Evolutionary conservation across 2,113 vertebrate genomes (phyloP).

Genomic region (Indicator indicator): DNA sequence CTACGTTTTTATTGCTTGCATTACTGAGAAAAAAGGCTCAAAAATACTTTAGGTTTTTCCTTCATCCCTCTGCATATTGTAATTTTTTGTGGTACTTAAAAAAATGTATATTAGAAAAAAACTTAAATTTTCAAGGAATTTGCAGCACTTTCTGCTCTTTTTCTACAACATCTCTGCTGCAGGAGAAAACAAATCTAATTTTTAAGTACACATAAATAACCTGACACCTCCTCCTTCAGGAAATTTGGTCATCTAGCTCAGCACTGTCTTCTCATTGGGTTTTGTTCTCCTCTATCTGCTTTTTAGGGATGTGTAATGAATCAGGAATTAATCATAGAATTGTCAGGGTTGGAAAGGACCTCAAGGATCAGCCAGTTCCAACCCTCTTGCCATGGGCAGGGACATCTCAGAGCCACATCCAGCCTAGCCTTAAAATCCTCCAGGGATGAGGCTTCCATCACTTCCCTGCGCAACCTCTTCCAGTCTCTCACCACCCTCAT

Average conservation of each 20-base stretch:
- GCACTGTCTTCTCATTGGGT: not conserved
- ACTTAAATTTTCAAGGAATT: not conserved
- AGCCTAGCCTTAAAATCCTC: too few relatives aligned
- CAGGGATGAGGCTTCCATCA: too few relatives aligned
- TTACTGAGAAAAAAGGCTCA: not conserved
- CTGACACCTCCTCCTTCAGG: not conserved
- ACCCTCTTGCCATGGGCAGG: too few relatives aligned
- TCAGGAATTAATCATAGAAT: too few relatives aligned
- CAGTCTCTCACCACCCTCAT: too few relatives aligned
- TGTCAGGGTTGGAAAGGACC: too few relatives aligned
- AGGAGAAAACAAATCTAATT: not conserved
- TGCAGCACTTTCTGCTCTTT: not conserved
- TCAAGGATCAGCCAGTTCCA: too few relatives aligned
- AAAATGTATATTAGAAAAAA: not conserved
- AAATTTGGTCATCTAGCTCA: not conserved
- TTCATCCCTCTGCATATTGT: not conserved
- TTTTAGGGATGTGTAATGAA: not conserved
- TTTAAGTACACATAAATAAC: conserved; percentile 48
- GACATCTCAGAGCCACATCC: too few relatives aligned
- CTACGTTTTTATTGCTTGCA: not conserved
- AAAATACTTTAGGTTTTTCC: not conserved
- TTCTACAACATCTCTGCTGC: not conserved
- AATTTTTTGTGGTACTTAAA: not conserved
- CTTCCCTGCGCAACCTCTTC: too few relatives aligned
- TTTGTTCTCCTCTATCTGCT: not conserved